phyloP scores from a whole-genome alignment of 2,797 vertebrate genomes.

The Glossophaga mutica region DNA sequence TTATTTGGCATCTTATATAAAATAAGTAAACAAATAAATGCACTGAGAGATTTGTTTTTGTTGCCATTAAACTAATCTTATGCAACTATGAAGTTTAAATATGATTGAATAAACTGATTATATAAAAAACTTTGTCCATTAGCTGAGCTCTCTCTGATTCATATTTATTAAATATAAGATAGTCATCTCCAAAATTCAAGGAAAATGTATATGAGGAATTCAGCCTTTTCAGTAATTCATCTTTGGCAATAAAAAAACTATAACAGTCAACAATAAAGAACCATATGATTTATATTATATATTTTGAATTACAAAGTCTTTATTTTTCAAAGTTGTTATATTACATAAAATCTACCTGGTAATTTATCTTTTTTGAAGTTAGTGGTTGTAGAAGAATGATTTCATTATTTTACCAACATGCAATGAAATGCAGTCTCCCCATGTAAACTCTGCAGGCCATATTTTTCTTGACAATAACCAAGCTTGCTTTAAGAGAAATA shows the following conservation, averaged over 20 bases:
- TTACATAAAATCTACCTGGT: neutral
- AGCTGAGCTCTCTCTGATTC: neutral
- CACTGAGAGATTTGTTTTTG: neutral
- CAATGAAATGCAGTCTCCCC: neutral
- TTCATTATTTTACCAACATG: conserved; percentile 31
- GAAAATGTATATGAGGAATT: neutral
- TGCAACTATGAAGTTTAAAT: neutral
- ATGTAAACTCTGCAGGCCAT: neutral
- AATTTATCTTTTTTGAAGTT: conserved; percentile 21
- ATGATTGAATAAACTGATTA: neutral
- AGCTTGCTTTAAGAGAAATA: conserved; percentile 28
- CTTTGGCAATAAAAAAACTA: neutral
- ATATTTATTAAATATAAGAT: neutral
- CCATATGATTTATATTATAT: neutral
- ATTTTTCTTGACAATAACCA: conserved; percentile 32
- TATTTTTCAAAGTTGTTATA: conserved; percentile 26
- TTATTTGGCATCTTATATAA: neutral
- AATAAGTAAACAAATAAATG: neutral
- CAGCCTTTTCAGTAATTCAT: neutral
- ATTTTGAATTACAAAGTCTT: conserved; percentile 30
- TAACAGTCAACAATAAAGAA: neutral
- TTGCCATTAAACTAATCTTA: neutral
- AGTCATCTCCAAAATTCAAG: neutral
- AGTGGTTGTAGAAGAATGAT: neutral
- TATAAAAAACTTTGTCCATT: neutral